Evolutionary conservation across 2,113 vertebrate genomes (phyloP).

Genomic region (Crotalus horridus): DNA sequence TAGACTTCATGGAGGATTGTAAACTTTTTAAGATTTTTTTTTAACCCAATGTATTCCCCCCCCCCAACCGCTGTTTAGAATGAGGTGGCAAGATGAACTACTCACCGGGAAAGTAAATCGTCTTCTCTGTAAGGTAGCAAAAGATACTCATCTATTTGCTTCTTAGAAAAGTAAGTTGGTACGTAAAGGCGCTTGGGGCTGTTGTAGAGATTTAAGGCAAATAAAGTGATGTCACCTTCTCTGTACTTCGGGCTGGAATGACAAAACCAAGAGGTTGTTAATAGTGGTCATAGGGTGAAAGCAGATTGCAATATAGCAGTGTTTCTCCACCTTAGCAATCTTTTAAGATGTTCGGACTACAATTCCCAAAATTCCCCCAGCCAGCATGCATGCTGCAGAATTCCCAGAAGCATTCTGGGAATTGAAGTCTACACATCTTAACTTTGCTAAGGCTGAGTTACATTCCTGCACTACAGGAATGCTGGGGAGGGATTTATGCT

Average conservation of each 20-base stretch:
- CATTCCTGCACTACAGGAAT: background rate
- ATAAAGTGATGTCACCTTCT: constrained; percentile 80
- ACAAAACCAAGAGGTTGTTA: background rate
- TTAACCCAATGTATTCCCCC: background rate
- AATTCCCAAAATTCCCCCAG: background rate
- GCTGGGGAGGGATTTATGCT: background rate
- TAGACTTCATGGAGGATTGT: background rate
- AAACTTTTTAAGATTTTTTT: background rate
- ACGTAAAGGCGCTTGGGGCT: constrained; percentile 65
- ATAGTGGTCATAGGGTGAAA: background rate
- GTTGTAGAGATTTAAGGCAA: constrained; percentile 81
- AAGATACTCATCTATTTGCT: constrained; percentile 81
- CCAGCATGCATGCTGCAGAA: background rate
- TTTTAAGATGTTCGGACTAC: background rate
- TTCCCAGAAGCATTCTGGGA: background rate
- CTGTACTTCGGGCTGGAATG: constrained; percentile 73
- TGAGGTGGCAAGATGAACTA: background rate
- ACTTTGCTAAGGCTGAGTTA: background rate
- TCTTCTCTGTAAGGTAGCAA: constrained; percentile 74
- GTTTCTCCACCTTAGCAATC: background rate
- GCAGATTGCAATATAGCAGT: background rate
- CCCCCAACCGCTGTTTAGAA: background rate
- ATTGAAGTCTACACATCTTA: background rate
- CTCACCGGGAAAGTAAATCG: constrained; percentile 84
- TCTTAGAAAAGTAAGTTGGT: constrained; percentile 60